Percentiles rank a stretch among this genome's conserved stretches.
Conservation (phyloP, 2,113 vertebrate species). For the Piprites chloris region DNA sequence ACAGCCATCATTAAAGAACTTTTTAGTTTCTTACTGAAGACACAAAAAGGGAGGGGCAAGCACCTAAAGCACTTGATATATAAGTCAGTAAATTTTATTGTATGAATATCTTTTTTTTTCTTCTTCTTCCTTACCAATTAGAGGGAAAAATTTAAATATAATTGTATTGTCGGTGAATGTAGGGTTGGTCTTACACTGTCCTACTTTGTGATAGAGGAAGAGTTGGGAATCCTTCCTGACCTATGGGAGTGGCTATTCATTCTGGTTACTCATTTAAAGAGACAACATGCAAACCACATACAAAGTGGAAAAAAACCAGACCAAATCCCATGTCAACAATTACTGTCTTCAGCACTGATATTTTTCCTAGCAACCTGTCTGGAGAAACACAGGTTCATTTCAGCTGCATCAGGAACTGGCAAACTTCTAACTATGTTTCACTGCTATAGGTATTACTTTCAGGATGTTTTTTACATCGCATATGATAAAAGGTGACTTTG, state of each 20-base stretch:
- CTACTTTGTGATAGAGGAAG: neutral
- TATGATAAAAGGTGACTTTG: neutral
- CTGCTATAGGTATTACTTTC: neutral
- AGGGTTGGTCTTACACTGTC: neutral
- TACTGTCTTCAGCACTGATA: neutral
- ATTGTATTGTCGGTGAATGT: neutral
- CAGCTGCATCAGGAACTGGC: neutral
- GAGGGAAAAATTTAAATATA: neutral
- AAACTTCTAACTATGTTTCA: neutral
- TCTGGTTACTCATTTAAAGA: neutral
- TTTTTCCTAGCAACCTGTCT: neutral
- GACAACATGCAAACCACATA: neutral
- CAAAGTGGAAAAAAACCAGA: neutral
- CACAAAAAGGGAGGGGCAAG: neutral
- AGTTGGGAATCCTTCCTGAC: neutral
- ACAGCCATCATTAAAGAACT: neutral
- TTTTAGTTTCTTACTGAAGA: neutral
- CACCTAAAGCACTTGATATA: neutral
- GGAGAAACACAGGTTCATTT: neutral
- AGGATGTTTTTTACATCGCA: neutral
- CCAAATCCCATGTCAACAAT: neutral
- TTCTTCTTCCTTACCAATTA: neutral
- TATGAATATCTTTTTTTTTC: neutral
- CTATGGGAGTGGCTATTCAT: neutral
- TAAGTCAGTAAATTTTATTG: neutral